Percentiles rank a stretch among this genome's conserved stretches.
These are phyloP conservation scores for Parauchenoglanis punctatus DNA, from an alignment of 2,797 vertebrate genomes.

Conservation along the genomic window DNA sequence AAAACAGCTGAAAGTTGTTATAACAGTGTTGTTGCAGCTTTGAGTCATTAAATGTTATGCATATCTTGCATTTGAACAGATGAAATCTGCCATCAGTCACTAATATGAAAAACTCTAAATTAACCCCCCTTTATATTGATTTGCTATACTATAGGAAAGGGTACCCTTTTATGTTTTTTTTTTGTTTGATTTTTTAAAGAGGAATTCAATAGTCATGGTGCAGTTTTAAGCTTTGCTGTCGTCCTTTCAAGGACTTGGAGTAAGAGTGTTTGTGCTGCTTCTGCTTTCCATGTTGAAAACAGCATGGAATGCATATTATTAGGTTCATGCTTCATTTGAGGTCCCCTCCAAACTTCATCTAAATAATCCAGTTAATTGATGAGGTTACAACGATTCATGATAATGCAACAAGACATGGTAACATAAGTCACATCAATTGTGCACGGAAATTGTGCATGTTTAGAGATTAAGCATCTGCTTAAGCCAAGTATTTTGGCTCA, in stretches of 20 bases:
- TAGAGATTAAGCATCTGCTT: not conserved
- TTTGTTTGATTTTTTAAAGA: too few species aligned
- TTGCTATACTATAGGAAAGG: not conserved
- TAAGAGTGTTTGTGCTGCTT: not conserved
- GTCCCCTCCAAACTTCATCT: not conserved
- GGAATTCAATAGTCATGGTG: not conserved
- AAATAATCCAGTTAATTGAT: not conserved
- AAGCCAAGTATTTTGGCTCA: not conserved
- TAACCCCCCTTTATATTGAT: not conserved
- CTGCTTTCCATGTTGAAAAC: not conserved
- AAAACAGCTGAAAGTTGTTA: not conserved
- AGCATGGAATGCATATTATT: not conserved
- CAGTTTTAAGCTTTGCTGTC: not conserved
- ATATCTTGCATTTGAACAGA: not conserved
- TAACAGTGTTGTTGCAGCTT: not conserved
- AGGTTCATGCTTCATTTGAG: not conserved
- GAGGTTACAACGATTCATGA: not conserved
- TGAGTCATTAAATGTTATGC: not conserved
- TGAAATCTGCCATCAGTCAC: not conserved
- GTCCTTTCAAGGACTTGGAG: not conserved
- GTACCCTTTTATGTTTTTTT: not conserved
- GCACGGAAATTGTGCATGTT: not conserved
- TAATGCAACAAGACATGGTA: not conserved
- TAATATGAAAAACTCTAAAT: not conserved
- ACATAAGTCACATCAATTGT: not conserved